Evolutionary conservation across 2,797 vertebrate species (phyloP).

Genomic region (Galago senegalensis): DNA sequence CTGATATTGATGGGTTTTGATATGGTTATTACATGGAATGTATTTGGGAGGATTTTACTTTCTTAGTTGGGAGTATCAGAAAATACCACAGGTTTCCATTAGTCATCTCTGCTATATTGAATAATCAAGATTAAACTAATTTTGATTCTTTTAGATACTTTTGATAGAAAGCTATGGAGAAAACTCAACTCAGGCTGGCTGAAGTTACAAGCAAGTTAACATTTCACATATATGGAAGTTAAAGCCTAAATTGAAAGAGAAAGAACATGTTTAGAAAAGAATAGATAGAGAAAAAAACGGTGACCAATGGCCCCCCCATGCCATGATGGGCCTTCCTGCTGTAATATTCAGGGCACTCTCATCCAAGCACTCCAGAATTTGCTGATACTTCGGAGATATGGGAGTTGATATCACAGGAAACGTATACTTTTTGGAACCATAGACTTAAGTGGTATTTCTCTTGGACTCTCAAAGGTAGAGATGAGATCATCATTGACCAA

Average conservation of each 20-base stretch:
- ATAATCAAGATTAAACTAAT: conserved; percentile 44
- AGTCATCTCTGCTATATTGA: not conserved
- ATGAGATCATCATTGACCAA: not conserved
- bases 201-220: not conserved
- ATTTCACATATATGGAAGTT: not conserved
- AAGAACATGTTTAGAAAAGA: not conserved
- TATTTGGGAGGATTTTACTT: conserved; percentile 10
- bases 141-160: conserved; percentile 47
- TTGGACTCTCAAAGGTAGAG: not conserved
- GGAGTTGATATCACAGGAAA: not conserved
- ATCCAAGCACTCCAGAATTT: not conserved
- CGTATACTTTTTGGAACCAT: not conserved
- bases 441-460: not conserved
- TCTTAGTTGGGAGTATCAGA: conserved; percentile 48
- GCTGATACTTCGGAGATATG: not conserved
- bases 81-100: conserved; percentile 9
- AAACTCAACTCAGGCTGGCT: not conserved
- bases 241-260: not conserved
- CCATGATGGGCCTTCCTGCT: not conserved
- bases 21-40: not conserved
- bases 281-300: not conserved
- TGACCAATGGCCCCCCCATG: not conserved
- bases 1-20: conserved; percentile 2
- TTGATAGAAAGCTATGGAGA: not conserved
- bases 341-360: not conserved